A percentile compares a stretch with the other conserved stretches of the same genome.
Evolutionary conservation across 2,888 invertebrate genomes (phyloP).

Genomic region (Metallyticus violacea): DNA sequence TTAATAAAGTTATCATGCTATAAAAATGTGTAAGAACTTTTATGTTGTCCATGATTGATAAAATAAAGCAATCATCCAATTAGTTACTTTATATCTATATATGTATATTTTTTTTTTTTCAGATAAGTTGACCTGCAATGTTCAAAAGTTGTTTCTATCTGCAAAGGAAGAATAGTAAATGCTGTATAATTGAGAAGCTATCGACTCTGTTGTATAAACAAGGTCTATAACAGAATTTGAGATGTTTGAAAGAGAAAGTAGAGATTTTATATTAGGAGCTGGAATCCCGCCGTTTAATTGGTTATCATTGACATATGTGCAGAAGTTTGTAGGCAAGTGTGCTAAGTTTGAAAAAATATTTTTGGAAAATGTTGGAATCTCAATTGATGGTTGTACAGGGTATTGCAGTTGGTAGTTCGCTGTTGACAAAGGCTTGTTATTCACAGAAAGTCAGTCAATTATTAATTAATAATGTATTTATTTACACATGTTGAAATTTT

Average conservation of each 20-base stretch:
- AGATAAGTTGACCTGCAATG: conserved; percentile 59
- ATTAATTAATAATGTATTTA: no score
- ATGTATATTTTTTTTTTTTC: conserved; percentile 47
- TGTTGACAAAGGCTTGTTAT: no score
- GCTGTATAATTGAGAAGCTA: not conserved
- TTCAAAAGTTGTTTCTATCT: conserved; percentile 72
- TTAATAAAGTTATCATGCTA: no score
- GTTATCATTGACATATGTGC: not conserved
- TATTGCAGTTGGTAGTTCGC: no score
- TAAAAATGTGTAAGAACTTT: no score
- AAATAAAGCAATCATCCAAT: no score
- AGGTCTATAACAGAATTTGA: not conserved
- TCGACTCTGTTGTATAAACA: not conserved
- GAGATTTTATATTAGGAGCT: not conserved
- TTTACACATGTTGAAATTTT: no score
- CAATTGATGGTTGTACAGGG: no score
- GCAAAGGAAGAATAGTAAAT: conserved; percentile 66
- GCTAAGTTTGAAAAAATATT: not conserved
- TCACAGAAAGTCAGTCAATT: no score
- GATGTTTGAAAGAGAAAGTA: not conserved
- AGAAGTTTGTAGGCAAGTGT: not conserved
- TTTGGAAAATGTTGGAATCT: not conserved
- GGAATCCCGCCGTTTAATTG: not conserved
- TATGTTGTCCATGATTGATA: no score
- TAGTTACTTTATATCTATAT: no score